A percentile compares a stretch with the other conserved stretches of the same genome.
Evolutionary conservation across 2,888 invertebrate species (phyloP).

Genomic region (Chelonus formosanus): DNA sequence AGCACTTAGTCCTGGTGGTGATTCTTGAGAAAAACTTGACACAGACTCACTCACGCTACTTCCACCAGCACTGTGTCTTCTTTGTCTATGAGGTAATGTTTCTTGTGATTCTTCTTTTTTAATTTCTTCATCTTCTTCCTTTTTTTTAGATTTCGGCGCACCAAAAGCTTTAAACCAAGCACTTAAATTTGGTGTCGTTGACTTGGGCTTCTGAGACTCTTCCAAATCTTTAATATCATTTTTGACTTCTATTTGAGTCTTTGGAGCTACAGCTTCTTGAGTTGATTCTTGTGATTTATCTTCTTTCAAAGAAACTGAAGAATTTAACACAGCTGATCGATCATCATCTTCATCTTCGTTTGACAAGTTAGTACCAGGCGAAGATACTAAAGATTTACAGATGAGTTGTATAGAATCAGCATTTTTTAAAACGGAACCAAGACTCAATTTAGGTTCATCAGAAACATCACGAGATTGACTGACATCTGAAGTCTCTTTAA

Average conservation of each 20-base stretch:
- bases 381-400: slow-evolving; percentile 60
- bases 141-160: slow-evolving; percentile 80
- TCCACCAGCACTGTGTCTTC: slow-evolving; percentile 61
- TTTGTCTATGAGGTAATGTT: slow-evolving; percentile 63
- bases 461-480: slow-evolving; percentile 66
- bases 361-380: slow-evolving; percentile 58
- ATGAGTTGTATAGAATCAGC: slow-evolving; percentile 62
- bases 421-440: slow-evolving; percentile 78
- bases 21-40: slow-evolving; percentile 65
- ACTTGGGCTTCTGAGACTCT: slow-evolving; percentile 70
- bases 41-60: slow-evolving; percentile 60
- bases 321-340: slow-evolving; percentile 44
- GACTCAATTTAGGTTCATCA: slow-evolving; percentile 79
- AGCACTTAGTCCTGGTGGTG: slow-evolving; percentile 72
- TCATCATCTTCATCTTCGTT: slow-evolving; percentile 65
- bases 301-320: slow-evolving; percentile 45
- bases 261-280: slow-evolving; percentile 49
- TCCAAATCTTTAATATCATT: slow-evolving; percentile 43
- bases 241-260: slow-evolving; percentile 42
- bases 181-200: slow-evolving; percentile 83
- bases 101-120: slow-evolving; percentile 62
- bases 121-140: slow-evolving; percentile 64
- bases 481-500: slow-evolving; percentile 70
- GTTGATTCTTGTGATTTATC: slow-evolving; percentile 50
- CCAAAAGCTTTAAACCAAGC: slow-evolving; percentile 95